Evolutionary conservation across 2,797 vertebrate species (phyloP), one percentile per base, ranked within the genome.

Genomic region (Macrochelys suwanniensis): DNA sequence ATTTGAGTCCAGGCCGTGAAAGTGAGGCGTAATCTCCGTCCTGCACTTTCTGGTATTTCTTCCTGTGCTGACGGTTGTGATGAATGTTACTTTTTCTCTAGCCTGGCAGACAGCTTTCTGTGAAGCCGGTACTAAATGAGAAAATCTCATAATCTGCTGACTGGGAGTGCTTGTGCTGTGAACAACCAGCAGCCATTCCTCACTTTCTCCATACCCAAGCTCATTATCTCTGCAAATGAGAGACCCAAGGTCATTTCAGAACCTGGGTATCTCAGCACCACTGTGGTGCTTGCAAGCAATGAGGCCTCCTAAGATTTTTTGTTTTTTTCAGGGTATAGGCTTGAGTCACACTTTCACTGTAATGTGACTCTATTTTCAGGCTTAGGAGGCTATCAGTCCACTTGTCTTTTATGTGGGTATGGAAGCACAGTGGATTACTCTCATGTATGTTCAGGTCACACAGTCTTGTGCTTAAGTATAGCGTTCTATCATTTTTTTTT

Each of bases 231-330:
- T 15, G 42, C 11, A 89, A 89, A 91, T 11, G 59, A 79, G 79
- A 90, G 93, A 90, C 90, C 65, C 11, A 6, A n/a, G 7, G 4
- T 6, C 28, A 33, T 85, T 94, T 87, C 42, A 25, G 49, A 23
- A 84, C n/a, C 86, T 82, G 13, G 71, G 45, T 65, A 91, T 92
- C 76, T 79, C 76, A 91, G 28, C 45, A 90, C 31, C 82, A 56
- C 65, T 78, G 54, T 74, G 21, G 4, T 82, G 10, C 47, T 90
- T 88, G 78, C 42, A 49, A 49, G 47, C 13, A 77, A 47, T 26
- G 26, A 77, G 74, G 8, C 37, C 37, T 13, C 21, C 23, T 26
- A 45, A 26, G 23, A 7, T 42, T 74, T 25, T 19, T 45, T 74
- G 25, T 16, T 74, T 74, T 74, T 13, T 45, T 45, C 51, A 82